Evolutionary conservation across 2,888 invertebrate species (phyloP).

Genomic region (Sphaerophoria rueppellii): DNA sequence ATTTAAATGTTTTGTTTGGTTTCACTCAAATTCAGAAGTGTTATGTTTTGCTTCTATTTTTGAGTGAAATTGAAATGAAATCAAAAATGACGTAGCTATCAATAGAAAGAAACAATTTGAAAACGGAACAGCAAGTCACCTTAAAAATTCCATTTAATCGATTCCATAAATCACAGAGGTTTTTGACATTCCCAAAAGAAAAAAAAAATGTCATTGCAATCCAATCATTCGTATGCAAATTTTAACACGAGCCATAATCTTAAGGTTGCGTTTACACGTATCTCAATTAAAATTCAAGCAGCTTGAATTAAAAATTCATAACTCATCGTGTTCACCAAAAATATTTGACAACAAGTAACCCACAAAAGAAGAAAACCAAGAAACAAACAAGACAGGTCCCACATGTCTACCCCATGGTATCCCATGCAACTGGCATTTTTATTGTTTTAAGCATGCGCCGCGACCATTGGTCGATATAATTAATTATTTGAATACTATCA

Average conservation of each 20-base stretch:
- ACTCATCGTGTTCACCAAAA: constrained; percentile 50
- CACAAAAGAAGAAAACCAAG: background rate
- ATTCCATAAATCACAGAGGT: constrained; percentile 32
- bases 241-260: constrained; percentile 62
- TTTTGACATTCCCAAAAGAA: constrained; percentile 38
- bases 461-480: constrained; percentile 22
- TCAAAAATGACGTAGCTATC: no score
- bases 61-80: no score
- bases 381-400: constrained; percentile 38
- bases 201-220: background rate
- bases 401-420: constrained; percentile 59
- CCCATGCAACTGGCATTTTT: constrained; percentile 2
- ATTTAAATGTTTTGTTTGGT: background rate
- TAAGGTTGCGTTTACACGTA: constrained; percentile 61
- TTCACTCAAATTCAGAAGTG: background rate
- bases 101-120: no score
- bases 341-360: constrained; percentile 1
- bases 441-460: constrained; percentile 1
- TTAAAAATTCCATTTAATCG: background rate
- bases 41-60: background rate
- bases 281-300: constrained; percentile 65
- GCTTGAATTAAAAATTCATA: constrained; percentile 61
- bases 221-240: constrained; percentile 50
- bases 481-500: constrained; percentile 60
- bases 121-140: no score